phyloP scores from a whole-genome alignment of 1,140 invertebrate genomes.

The Drosophila saltans region DNA sequence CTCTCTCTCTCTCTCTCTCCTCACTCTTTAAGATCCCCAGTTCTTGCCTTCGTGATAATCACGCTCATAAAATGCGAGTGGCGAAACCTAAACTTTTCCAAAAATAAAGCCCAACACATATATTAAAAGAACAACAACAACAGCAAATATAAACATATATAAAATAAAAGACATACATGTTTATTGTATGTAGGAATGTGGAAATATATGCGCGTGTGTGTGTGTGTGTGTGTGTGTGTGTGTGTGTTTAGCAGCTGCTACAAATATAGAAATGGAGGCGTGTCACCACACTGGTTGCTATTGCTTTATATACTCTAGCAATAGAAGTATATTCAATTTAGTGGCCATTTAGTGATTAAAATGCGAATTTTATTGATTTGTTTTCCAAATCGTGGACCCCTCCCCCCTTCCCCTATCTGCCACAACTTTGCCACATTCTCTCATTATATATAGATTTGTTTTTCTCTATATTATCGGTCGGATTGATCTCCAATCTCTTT shows the following conservation, averaged over 20 bases:
- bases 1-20: constrained; percentile 9
- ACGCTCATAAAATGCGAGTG: constrained; percentile 8
- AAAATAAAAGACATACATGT: background rate
- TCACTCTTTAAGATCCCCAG: background rate
- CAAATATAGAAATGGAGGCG: constrained; percentile 21
- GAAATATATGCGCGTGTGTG: background rate
- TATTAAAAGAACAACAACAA: background rate
- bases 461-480: too few relatives aligned
- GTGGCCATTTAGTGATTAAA: too few relatives aligned
- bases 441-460: too few relatives aligned
- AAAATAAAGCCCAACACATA: constrained; percentile 4
- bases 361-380: too few relatives aligned
- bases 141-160: background rate
- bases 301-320: background rate
- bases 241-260: constrained; percentile 13
- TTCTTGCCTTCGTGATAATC: background rate
- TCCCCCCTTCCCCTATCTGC: too few relatives aligned
- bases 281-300: constrained; percentile 10
- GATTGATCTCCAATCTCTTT: too few relatives aligned
- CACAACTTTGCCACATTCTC: too few relatives aligned
- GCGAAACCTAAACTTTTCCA: constrained; percentile 13
- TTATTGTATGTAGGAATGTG: too few relatives aligned
- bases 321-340: background rate
- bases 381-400: too few relatives aligned
- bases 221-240: constrained; percentile 6